Conservation (phyloP, 2,797 vertebrate species). For the Danio aesculapii region DNA sequence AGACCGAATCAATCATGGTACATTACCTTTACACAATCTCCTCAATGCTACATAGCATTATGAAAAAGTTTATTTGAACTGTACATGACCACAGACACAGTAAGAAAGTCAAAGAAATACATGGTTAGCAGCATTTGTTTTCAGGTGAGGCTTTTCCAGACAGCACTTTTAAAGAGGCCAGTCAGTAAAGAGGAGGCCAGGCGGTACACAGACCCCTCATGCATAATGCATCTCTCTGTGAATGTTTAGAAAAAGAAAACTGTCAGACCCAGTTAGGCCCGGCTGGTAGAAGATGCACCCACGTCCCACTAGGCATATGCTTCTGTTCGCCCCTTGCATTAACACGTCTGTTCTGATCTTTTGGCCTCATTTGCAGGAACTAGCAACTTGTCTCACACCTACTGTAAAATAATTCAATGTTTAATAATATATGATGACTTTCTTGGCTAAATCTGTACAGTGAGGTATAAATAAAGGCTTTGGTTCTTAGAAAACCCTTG, state of each 20-base stretch:
- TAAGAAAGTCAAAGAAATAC: not conserved
- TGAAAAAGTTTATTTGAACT: not conserved
- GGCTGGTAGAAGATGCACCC: constrained; percentile 59
- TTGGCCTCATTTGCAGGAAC: constrained; percentile 9
- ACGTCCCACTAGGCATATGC: constrained; percentile 50
- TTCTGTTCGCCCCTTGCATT: constrained; percentile 61
- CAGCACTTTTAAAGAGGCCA: constrained; percentile 50
- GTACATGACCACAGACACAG: not conserved
- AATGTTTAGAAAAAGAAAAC: constrained; percentile 60
- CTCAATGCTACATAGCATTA: not conserved
- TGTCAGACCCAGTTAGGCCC: constrained; percentile 71
- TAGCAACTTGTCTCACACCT: constrained; percentile 26
- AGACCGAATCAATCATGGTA: not conserved
- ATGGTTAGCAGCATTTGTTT: constrained; percentile 22
- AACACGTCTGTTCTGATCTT: constrained; percentile 68
- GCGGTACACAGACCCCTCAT: constrained; percentile 68
- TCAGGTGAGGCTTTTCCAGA: constrained; percentile 40
- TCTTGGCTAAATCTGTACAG: constrained; percentile 12
- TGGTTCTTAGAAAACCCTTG: constrained; percentile 29
- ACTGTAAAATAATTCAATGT: constrained; percentile 4
- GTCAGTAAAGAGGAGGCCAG: constrained; percentile 55
- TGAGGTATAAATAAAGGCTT: constrained; percentile 13
- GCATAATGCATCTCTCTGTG: constrained; percentile 69
- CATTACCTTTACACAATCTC: not conserved
- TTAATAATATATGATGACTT: constrained; percentile 38